A percentile compares a stretch with the other conserved stretches of the same genome.
phyloP scores from a whole-genome alignment of 1,140 invertebrate species.

The Potamilus streckersoni region DNA sequence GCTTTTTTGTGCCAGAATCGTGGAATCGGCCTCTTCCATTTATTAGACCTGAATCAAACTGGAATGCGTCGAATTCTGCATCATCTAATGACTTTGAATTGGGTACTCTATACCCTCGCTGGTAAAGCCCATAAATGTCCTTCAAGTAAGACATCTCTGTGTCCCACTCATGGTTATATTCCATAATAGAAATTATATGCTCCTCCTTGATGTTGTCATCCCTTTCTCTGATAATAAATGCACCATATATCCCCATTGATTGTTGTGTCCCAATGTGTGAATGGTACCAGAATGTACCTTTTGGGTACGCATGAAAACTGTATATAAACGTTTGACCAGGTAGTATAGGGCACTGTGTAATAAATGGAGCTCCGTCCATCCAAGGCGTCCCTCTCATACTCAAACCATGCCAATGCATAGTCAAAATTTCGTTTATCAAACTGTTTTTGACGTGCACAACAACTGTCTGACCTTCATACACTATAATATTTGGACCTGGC shows the following conservation, averaged over 20 bases:
- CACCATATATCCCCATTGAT: too few relatives aligned
- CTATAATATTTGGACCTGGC: conserved; percentile 8
- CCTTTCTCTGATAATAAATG: too few relatives aligned
- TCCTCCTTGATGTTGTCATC: too few relatives aligned
- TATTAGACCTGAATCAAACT: conserved; percentile 41
- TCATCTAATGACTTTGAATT: too few relatives aligned
- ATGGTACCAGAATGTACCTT: conserved; percentile 4
- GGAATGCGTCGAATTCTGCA: conserved; percentile 12
- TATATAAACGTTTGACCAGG: conserved; percentile 88
- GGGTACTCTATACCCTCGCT: too few relatives aligned
- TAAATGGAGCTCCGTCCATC: conserved; percentile 90
- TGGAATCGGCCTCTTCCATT: conserved; percentile 45
- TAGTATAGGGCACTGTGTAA: conserved; percentile 91
- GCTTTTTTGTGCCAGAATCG: conserved; percentile 15
- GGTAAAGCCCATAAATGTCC: too few relatives aligned
- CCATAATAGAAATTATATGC: too few relatives aligned
- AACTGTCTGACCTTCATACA: conserved; percentile 7
- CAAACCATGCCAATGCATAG: conserved; percentile 48
- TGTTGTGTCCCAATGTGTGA: too few relatives aligned
- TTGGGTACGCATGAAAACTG: conserved; percentile 69
- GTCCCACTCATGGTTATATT: too few relatives aligned
- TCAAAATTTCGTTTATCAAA: conserved; percentile 42
- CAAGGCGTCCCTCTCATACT: conserved; percentile 49
- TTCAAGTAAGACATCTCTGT: too few relatives aligned
- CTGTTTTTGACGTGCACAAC: conserved; percentile 7